Conservation (phyloP, 2,888 invertebrate species). For the Agapostemon virescens region DNA sequence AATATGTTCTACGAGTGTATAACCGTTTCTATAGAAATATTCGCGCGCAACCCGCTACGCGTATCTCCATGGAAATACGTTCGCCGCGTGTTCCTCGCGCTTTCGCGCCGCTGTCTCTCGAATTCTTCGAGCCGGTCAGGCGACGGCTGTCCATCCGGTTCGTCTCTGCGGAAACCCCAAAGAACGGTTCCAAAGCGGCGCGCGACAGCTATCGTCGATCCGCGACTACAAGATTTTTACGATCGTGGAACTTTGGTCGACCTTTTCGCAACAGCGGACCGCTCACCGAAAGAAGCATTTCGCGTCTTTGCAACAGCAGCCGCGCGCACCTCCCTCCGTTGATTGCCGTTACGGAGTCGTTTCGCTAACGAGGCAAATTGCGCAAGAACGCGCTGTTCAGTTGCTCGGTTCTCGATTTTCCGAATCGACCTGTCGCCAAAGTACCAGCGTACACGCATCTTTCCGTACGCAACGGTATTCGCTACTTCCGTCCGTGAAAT, state of each 20-base stretch:
- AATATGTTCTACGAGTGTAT: slow-evolving; percentile 76
- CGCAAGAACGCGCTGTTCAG: background rate
- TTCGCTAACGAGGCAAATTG: background rate
- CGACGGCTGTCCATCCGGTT: no score
- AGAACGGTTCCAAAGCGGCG: background rate
- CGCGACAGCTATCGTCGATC: background rate
- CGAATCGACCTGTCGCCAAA: background rate
- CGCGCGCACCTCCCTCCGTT: background rate
- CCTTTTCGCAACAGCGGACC: background rate
- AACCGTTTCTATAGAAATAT: slow-evolving; percentile 76
- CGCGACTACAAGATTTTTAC: background rate
- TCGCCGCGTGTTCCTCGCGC: slow-evolving; percentile 8
- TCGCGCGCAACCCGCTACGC: slow-evolving; percentile 46
- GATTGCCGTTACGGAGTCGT: background rate
- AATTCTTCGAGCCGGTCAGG: background rate
- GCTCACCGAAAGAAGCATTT: background rate
- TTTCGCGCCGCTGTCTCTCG: background rate
- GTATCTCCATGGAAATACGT: slow-evolving; percentile 50
- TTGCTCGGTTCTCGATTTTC: background rate
- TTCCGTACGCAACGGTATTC: background rate
- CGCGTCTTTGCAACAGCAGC: background rate
- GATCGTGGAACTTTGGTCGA: background rate
- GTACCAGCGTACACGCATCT: background rate
- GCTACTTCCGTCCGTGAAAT: background rate
- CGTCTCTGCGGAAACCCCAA: background rate